Percentiles rank a stretch among this genome's conserved stretches.
Evolutionary conservation across 2,888 invertebrate species (phyloP).

Genomic region (Ariolimax columbianus): DNA sequence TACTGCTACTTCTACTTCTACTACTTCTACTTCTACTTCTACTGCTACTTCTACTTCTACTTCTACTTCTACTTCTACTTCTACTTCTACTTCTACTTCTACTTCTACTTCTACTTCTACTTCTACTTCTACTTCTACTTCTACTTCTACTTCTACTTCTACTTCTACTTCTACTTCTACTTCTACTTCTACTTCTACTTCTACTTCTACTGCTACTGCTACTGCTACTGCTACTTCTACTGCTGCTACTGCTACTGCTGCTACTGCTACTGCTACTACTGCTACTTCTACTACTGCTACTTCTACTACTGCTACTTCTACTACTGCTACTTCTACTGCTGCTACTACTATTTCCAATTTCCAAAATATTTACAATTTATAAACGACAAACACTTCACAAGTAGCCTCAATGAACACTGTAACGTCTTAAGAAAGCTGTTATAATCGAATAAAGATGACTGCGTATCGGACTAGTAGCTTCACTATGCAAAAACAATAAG

Average conservation of each 20-base stretch:
- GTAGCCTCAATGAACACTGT: too few relatives aligned
- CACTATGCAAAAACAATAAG: too few relatives aligned
- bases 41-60: conserved; percentile 16
- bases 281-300: neutral
- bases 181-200: conserved; percentile 24
- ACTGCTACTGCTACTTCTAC: conserved; percentile 36
- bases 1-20: conserved; percentile 45
- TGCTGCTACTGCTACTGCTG: neutral
- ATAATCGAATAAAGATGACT: too few relatives aligned
- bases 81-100: conserved; percentile 43
- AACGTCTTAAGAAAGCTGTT: too few relatives aligned
- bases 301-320: neutral
- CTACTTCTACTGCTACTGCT: neutral
- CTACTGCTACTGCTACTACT: neutral
- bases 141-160: conserved; percentile 50
- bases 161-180: conserved; percentile 42
- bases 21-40: conserved; percentile 8
- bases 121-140: conserved; percentile 45
- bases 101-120: conserved; percentile 46
- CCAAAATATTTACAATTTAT: too few relatives aligned
- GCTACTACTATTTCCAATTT: neutral
- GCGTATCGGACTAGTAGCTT: too few relatives aligned
- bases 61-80: conserved; percentile 45
- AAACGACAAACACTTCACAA: too few relatives aligned
- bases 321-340: neutral